Percentiles rank a stretch among this genome's conserved stretches.
Evolutionary conservation across 1,140 invertebrate genomes (phyloP).

Genomic region (Archivesica marissinica): DNA sequence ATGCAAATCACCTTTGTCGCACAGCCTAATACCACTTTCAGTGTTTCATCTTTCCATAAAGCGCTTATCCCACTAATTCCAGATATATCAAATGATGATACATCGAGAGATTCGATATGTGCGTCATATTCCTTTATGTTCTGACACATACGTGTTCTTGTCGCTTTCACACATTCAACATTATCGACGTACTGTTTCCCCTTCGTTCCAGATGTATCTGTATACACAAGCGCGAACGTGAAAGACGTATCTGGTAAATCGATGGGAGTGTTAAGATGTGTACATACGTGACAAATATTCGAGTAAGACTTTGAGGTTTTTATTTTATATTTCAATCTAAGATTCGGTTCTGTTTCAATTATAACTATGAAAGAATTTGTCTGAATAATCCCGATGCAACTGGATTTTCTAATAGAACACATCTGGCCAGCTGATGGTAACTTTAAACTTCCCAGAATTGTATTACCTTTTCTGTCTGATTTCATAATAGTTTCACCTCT

Average conservation of each 20-base stretch:
- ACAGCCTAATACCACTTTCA: background rate
- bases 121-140: background rate
- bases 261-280: background rate
- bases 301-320: slow-evolving; percentile 14
- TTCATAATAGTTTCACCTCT: background rate
- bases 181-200: background rate
- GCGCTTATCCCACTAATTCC: slow-evolving; percentile 6
- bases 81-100: background rate
- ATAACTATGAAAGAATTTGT: background rate
- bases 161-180: background rate
- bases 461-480: background rate
- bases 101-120: background rate
- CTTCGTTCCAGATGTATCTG: background rate
- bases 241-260: background rate
- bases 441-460: background rate
- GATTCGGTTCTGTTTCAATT: background rate
- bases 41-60: background rate
- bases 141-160: background rate
- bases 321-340: background rate
- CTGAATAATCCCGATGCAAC: background rate
- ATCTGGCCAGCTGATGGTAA: background rate
- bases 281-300: slow-evolving; percentile 5
- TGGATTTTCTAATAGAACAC: background rate
- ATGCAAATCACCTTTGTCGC: background rate
- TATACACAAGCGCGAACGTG: background rate